Evolutionary conservation across 1,140 invertebrate genomes (phyloP), one percentile per base, ranked within the genome.

Genomic region (Drosophila kepulauana): DNA sequence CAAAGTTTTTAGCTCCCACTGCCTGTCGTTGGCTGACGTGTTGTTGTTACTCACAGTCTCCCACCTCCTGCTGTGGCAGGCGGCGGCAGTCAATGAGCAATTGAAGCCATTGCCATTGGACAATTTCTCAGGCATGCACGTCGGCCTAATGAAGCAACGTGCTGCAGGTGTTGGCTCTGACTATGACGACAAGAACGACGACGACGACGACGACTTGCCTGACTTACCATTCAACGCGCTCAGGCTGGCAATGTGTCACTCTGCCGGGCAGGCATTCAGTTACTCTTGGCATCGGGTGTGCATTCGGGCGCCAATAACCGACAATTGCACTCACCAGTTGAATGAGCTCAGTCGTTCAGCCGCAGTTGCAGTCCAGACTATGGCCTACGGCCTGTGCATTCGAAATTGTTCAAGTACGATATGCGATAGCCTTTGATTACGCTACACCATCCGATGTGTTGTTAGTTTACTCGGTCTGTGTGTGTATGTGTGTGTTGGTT

Each of bases 341-440:
- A 87, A 81, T 78, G 74, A 69, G 63, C 49, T 7, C 41, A 13
- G 41, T 3, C 38, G 10, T 41, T 10, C 38, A 41, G 30, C 30
- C 10, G 10, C 35, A 6, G 35, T 38, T 38, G 35, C 16, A 54
- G 41, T 76, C 56, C 38, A 52, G 20, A 46, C 10, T 30, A 59
- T 28, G 38, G 41, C 20, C 41, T 25, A 25, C 41, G n/a, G 56
- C 16, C 35, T 46, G 54, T 70, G 63, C 49, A 67, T 54, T 58
- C 62, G 41, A 51, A 38, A 38, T 25, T 63, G 56, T 51, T 57
- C 48, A 48, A 82, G 63, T 69, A 38, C 52, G 48, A 70, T 28
- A 80, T 75, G 79, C 77, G 80, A 88, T 87, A 80, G 69, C 78
- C 80, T 73, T 87, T 88, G 82, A 87, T 80, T 86, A 68, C 68